These are phyloP conservation scores for Candoia aspera DNA, from an alignment of 2,113 vertebrate genomes.

Conservation along the genomic window DNA sequence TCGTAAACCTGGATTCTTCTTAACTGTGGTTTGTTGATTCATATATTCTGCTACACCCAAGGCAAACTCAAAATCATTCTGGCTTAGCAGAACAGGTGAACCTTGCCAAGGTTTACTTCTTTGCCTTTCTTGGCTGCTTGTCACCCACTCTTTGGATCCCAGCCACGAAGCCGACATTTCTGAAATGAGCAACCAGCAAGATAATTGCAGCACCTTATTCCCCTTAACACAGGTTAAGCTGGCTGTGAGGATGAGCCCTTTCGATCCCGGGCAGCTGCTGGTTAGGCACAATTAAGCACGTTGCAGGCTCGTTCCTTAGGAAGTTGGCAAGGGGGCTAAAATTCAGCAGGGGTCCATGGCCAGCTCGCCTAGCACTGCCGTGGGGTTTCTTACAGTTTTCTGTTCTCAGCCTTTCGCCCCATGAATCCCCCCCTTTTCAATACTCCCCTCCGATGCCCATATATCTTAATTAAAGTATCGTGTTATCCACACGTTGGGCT, in stretches of 20 bases:
- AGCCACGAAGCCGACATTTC: background rate
- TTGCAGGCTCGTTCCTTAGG: background rate
- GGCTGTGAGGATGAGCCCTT: background rate
- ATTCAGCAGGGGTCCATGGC: background rate
- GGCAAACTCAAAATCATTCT: background rate
- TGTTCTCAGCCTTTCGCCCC: background rate
- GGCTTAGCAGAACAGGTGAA: background rate
- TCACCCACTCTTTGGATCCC: background rate
- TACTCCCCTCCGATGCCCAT: background rate
- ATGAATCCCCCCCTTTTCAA: background rate
- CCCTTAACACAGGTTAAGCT: background rate
- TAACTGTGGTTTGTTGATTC: background rate
- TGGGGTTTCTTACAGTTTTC: background rate
- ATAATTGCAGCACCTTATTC: background rate
- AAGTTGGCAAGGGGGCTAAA: too few relatives aligned
- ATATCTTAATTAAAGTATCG: background rate
- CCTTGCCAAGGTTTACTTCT: background rate
- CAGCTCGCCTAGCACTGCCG: background rate
- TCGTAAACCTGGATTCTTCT: background rate
- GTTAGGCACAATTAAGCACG: background rate
- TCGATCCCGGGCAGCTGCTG: background rate
- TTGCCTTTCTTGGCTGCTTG: background rate
- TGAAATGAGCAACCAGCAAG: background rate
- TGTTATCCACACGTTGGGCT: background rate
- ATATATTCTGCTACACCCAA: background rate